Evolutionary conservation across 1,140 invertebrate species (phyloP), one percentile per base, ranked within the genome.

Genomic region (Drosophila erecta): DNA sequence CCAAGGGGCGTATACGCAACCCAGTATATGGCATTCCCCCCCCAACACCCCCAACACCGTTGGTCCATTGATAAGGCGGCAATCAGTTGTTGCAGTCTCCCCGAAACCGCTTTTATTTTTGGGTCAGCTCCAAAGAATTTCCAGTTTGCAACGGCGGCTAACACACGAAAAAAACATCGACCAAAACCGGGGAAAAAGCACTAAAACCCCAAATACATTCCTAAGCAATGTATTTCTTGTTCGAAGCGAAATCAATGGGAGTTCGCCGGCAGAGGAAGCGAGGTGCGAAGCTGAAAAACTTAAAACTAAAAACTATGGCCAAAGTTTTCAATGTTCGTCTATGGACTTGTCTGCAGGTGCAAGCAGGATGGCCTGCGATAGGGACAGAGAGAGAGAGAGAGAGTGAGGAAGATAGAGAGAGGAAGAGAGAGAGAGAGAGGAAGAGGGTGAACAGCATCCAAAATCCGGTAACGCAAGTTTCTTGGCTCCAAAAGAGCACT

Each of bases 381-480:
- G 38, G 24, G 30, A 17, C 33, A n/a, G 20, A 24, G 14, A 51
- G 22, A n/a, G 41, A 30, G 30, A 24, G 43, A 37, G 46, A 14
- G 37, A 11, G 14, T n/a, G 11, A n/a, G 20, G n/a, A 11, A 51
- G 22, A n/a, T 37, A 14, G 37, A 24, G 11, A 51, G 46, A 14
- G 37, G 10, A 11, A 24, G 11, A 51, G 15, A 12, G 41, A 37
- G 30, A 33, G 53, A 46, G 41, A 10, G 30, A 51, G 15, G 12
- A 24, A 43, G 30, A 38, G 53, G 57, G 41, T 11, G 41, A 57
- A 56, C 83, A 89, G 84, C 76, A 89, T 89, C 79, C 84, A 44
- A 89, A 87, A 87, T 87, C 83, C 79, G 79, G 83, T 87, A 87
- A 84, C 64, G 83, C 83, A 89, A 87, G 84, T 87, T 87, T 87